Evolutionary conservation across 2,113 vertebrate genomes (phyloP), one percentile per base, ranked within the genome.

Genomic region (Osmerus eperlanus): DNA sequence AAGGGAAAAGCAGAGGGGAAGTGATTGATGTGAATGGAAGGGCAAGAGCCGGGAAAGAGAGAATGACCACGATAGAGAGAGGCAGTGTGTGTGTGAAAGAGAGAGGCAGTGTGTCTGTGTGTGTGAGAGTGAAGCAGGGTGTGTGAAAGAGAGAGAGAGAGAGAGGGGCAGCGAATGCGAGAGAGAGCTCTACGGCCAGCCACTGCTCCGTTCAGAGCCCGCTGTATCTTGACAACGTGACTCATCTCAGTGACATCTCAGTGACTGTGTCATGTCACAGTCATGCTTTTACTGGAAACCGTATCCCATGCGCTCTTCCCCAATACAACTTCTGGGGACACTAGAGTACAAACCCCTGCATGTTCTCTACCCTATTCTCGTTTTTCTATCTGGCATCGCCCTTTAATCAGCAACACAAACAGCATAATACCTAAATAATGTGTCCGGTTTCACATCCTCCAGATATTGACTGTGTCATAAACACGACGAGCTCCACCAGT

Each of bases 201-300:
- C 25, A 16, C 4, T 29, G 16, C 1, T 18, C 7, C 15, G 15
- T 64, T 15, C 16, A 3, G 9, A 12, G 41, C 65, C 41, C 15
- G 3, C 58, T 53, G n/a, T 62, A 25, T 62, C 59, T 67, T 52
- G 41, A 21, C 64, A 51, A 51, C 13, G 59, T n/a, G 69, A 71
- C 62, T 71, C 9, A 52, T 71, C 47, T 51, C 55, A 62, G 25
- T 18, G 41, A 14, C 36, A 70, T 52, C 16, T 70, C n/a, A 11
- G 41, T 28, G 25, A 28, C 25, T 28, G 25, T 28, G 25, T 28
- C 25, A 25, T n/a, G 18, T 47, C 41, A 47, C 23, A 51, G 41
- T 51, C 36, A 19, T 41, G 64, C 64, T 51, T 65, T 65, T 23
- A 65, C 15, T 1, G 18, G 64, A 21, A 47, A 47, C 4, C 36